A percentile compares a stretch with the other conserved stretches of the same genome.
These are phyloP conservation scores for Dermochelys coriacea DNA, from an alignment of 2,797 vertebrate species.

Conservation along the genomic window DNA sequence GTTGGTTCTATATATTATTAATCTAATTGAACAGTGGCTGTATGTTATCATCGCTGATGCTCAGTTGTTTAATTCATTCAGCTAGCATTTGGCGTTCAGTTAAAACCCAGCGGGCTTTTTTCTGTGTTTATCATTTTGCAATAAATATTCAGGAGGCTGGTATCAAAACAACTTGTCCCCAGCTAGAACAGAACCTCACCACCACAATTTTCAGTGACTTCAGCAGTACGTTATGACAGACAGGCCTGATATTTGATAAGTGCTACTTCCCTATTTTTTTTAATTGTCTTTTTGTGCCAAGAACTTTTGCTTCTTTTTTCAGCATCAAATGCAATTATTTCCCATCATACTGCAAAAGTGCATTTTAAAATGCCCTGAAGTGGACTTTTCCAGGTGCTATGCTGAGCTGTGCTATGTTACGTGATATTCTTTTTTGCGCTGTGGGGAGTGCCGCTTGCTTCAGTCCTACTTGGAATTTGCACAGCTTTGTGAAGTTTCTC, in stretches of 20 bases:
- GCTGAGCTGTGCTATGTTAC: background rate
- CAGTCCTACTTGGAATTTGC: slow-evolving; percentile 73
- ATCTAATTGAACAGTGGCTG: background rate
- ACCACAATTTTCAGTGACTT: slow-evolving; percentile 48
- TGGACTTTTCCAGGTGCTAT: background rate
- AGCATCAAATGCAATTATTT: background rate
- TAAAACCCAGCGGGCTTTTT: background rate
- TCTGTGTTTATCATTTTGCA: slow-evolving; percentile 42
- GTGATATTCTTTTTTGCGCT: slow-evolving; percentile 2
- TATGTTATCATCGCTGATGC: slow-evolving; percentile 3
- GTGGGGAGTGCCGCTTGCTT: slow-evolving; percentile 25
- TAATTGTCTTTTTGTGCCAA: slow-evolving; percentile 52
- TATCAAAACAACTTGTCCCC: slow-evolving; percentile 11
- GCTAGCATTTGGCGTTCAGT: background rate
- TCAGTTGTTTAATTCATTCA: slow-evolving; percentile 17
- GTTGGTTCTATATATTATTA: slow-evolving; percentile 19
- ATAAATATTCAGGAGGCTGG: slow-evolving; percentile 21
- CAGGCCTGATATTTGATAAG: slow-evolving; percentile 42
- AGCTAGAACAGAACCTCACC: slow-evolving; percentile 27
- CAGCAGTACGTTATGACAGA: slow-evolving; percentile 55
- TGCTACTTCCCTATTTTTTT: slow-evolving; percentile 51
- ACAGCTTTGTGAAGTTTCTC: slow-evolving; percentile 80
- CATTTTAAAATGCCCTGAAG: slow-evolving; percentile 5
- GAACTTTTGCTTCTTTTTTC: slow-evolving; percentile 33
- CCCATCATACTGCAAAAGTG: background rate